A percentile compares a stretch with the other conserved stretches of the same genome.
phyloP scores from a whole-genome alignment of 2,113 vertebrate species.

The Embiotoca jacksoni region DNA sequence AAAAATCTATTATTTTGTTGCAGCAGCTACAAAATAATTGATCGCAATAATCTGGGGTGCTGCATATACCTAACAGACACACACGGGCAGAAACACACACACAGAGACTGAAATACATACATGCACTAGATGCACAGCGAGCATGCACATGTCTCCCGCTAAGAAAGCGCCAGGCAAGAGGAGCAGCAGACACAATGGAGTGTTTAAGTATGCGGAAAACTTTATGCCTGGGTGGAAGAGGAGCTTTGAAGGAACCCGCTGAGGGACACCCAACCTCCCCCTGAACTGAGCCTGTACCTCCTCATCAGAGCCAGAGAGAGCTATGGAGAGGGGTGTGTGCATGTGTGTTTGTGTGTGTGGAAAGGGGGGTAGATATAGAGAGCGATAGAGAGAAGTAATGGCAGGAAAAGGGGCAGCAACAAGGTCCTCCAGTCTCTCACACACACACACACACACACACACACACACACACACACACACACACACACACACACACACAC shows the following conservation, averaged over 20 bases:
- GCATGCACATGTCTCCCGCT: slow-evolving; percentile 32
- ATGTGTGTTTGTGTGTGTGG: not conserved
- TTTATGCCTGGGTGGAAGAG: slow-evolving; percentile 78
- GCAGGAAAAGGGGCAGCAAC: slow-evolving; percentile 46
- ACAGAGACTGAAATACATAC: slow-evolving; percentile 33
- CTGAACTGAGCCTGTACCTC: slow-evolving; percentile 80
- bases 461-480: slow-evolving; percentile 19
- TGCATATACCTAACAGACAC: slow-evolving; percentile 11
- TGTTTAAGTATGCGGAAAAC: slow-evolving; percentile 81
- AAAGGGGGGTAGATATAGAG: slow-evolving; percentile 23
- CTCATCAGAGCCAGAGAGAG: slow-evolving; percentile 69
- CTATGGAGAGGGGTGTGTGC: slow-evolving; percentile 27
- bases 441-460: slow-evolving; percentile 24
- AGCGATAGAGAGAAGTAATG: slow-evolving; percentile 47
- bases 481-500: slow-evolving; percentile 23
- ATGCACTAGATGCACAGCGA: slow-evolving; percentile 24
- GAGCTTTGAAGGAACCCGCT: slow-evolving; percentile 83
- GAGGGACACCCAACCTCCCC: slow-evolving; percentile 80
- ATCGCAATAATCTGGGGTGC: slow-evolving; percentile 42
- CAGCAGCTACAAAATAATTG: slow-evolving; percentile 48
- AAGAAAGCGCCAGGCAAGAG: slow-evolving; percentile 54
- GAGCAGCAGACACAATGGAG: slow-evolving; percentile 74
- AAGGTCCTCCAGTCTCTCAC: slow-evolving; percentile 45
- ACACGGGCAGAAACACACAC: slow-evolving; percentile 1
- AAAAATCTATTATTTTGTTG: slow-evolving; percentile 44